phyloP scores from a whole-genome alignment of 2,113 vertebrate species.

The Furnarius figulus region DNA sequence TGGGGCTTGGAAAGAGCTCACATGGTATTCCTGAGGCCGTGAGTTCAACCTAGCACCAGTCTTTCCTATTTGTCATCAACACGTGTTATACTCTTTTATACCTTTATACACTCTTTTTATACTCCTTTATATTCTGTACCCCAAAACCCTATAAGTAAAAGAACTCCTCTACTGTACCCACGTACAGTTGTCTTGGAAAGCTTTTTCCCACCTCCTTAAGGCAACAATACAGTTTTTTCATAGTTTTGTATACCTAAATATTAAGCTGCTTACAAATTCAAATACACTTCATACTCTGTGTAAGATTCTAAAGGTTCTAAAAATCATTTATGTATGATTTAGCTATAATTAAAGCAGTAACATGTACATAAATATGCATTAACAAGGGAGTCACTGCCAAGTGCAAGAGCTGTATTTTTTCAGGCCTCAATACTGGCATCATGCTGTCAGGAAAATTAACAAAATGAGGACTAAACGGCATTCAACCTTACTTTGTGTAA shows the following conservation, averaged over 20 bases:
- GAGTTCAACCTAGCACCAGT: too few relatives aligned
- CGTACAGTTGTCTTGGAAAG: too few relatives aligned
- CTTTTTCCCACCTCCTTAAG: too few relatives aligned
- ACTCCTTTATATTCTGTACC: too few relatives aligned
- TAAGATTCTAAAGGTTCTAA: background rate
- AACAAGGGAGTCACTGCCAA: background rate
- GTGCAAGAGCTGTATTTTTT: background rate
- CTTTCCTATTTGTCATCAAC: too few relatives aligned
- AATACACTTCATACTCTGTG: background rate
- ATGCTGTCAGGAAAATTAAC: too few relatives aligned
- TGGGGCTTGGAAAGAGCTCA: too few relatives aligned
- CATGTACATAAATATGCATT: background rate
- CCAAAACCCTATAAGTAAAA: too few relatives aligned
- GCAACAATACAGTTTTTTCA: background rate
- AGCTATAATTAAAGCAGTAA: background rate
- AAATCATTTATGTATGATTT: background rate
- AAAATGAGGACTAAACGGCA: background rate
- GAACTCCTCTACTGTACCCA: too few relatives aligned
- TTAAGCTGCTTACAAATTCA: background rate
- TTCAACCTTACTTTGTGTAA: background rate
- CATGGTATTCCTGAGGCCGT: too few relatives aligned
- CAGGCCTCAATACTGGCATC: background rate
- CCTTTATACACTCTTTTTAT: too few relatives aligned
- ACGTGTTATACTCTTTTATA: too few relatives aligned
- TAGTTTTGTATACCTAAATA: background rate